Evolutionary conservation across 2,797 vertebrate species (phyloP).

Genomic region (Astyanax mexicanus): DNA sequence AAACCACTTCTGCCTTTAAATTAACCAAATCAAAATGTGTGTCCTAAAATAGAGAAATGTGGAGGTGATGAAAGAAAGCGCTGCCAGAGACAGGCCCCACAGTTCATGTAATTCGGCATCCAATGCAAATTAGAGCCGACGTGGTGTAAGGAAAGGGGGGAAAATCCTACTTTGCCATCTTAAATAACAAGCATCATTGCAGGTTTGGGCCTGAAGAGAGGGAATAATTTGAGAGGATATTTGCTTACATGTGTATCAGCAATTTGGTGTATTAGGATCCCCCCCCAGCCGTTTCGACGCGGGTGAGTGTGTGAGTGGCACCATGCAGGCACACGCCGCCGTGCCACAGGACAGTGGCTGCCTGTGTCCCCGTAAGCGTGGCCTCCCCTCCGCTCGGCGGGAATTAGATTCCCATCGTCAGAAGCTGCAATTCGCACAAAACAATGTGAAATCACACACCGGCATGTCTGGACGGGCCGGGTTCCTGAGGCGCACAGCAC

Average conservation of each 20-base stretch:
- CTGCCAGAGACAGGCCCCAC: slow-evolving; percentile 62
- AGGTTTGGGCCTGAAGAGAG: slow-evolving; percentile 85
- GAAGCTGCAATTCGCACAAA: slow-evolving; percentile 74
- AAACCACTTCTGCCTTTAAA: slow-evolving; percentile 79
- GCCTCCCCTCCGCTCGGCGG: slow-evolving; percentile 58
- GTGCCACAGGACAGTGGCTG: slow-evolving; percentile 67
- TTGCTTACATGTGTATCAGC: slow-evolving; percentile 74
- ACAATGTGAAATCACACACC: slow-evolving; percentile 76
- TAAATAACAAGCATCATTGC: slow-evolving; percentile 81
- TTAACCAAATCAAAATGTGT: slow-evolving; percentile 77
- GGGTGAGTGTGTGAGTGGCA: slow-evolving; percentile 58
- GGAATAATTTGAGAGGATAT: slow-evolving; percentile 67
- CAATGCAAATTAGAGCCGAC: slow-evolving; percentile 77
- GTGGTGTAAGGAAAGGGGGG: slow-evolving; percentile 73
- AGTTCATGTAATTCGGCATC: slow-evolving; percentile 77
- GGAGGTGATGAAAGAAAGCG: slow-evolving; percentile 33
- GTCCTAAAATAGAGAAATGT: slow-evolving; percentile 72
- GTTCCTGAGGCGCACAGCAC: slow-evolving; percentile 68
- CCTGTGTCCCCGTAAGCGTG: slow-evolving; percentile 26
- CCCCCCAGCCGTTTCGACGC: slow-evolving; percentile 46
- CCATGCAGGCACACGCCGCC: slow-evolving; percentile 62
- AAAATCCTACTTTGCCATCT: slow-evolving; percentile 69
- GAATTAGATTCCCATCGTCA: slow-evolving; percentile 76
- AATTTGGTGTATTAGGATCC: slow-evolving; percentile 75
- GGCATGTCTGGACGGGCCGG: slow-evolving; percentile 61